These are phyloP conservation scores for Bicyclus anynana DNA, from an alignment of 1,140 invertebrate species.

Conservation along the genomic window DNA sequence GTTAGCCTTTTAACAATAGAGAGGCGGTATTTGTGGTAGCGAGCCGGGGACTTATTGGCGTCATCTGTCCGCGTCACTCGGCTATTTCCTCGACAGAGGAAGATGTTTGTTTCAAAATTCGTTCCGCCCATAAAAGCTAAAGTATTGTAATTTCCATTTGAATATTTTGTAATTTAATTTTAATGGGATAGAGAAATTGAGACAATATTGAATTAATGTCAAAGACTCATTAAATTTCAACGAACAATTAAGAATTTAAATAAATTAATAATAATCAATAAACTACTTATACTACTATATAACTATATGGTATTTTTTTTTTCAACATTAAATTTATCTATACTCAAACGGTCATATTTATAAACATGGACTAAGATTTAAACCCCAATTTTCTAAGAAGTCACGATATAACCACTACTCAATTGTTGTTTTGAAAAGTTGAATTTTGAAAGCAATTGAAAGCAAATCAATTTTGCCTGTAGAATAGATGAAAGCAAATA, in stretches of 20 bases:
- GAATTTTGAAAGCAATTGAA: too few relatives aligned
- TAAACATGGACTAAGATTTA: too few relatives aligned
- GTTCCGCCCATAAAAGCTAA: conserved; percentile 40
- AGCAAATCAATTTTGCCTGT: neutral
- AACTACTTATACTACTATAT: too few relatives aligned
- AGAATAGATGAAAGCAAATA: conserved; percentile 10
- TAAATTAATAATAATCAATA: too few relatives aligned
- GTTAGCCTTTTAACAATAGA: conserved; percentile 27
- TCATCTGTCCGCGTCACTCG: conserved; percentile 66
- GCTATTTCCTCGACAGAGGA: conserved; percentile 55
- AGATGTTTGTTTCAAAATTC: conserved; percentile 62
- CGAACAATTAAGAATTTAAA: too few relatives aligned
- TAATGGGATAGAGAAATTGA: neutral
- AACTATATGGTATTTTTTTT: too few relatives aligned
- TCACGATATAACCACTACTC: too few relatives aligned
- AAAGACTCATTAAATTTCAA: too few relatives aligned
- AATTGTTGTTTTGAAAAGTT: too few relatives aligned
- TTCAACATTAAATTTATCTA: too few relatives aligned
- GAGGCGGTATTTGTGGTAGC: conserved; percentile 28
- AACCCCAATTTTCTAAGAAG: too few relatives aligned
- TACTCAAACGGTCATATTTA: too few relatives aligned
- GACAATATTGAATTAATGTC: neutral
- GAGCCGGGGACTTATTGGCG: conserved; percentile 56
- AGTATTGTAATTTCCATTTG: conserved; percentile 34
- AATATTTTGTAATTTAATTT: neutral